These are phyloP conservation scores for Drosophila setifemur DNA, from an alignment of 1,140 invertebrate genomes.

Conservation along the genomic window DNA sequence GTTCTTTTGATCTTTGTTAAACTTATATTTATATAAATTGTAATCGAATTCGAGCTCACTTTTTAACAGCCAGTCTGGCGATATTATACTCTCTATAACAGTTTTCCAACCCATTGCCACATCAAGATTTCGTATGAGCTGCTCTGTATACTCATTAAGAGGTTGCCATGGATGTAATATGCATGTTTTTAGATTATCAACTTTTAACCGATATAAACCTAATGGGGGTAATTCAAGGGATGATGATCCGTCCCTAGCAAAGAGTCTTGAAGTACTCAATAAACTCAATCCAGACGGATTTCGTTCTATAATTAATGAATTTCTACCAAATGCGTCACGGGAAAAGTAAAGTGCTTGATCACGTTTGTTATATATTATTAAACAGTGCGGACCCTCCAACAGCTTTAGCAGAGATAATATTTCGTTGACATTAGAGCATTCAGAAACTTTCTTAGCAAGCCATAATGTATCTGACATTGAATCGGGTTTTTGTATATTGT, in stretches of 20 bases:
- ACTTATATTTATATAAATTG: slow-evolving; percentile 74
- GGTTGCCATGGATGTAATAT: slow-evolving; percentile 55
- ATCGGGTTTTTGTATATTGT: slow-evolving; percentile 82
- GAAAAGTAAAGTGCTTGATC: slow-evolving; percentile 89
- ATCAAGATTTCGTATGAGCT: slow-evolving; percentile 39
- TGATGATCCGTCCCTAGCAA: slow-evolving; percentile 51
- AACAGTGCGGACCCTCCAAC: slow-evolving; percentile 92
- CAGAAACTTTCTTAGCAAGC: slow-evolving; percentile 22
- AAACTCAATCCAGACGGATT: slow-evolving; percentile 83
- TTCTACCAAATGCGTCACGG: slow-evolving; percentile 92
- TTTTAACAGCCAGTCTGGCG: slow-evolving; percentile 34
- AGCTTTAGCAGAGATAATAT: slow-evolving; percentile 26
- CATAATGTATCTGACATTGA: slow-evolving; percentile 45
- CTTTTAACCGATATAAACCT: slow-evolving; percentile 60
- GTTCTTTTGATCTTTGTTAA: background rate
- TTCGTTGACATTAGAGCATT: slow-evolving; percentile 24
- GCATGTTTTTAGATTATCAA: slow-evolving; percentile 17
- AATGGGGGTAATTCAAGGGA: slow-evolving; percentile 87
- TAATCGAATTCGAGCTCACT: slow-evolving; percentile 3
- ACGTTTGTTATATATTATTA: slow-evolving; percentile 89
- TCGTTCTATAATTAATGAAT: slow-evolving; percentile 89
- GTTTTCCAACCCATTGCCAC: slow-evolving; percentile 27
- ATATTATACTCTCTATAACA: slow-evolving; percentile 2
- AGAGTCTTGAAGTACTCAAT: slow-evolving; percentile 84
- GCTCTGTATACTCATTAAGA: background rate